phyloP scores from a whole-genome alignment of 2,113 vertebrate species.

The Vimba vimba region DNA sequence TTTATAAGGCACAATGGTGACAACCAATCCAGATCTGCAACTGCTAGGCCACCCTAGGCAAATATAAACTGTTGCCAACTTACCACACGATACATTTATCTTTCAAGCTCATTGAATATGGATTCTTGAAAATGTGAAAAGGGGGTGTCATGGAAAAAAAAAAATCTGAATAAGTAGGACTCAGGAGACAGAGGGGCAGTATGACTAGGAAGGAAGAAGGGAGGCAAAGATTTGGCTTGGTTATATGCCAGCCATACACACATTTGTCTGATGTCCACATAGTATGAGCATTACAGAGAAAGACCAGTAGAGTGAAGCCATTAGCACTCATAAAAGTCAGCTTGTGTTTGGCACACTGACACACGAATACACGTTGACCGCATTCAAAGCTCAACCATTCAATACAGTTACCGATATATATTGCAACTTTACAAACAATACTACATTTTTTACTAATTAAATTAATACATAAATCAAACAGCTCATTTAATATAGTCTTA shows the following conservation, averaged over 20 bases:
- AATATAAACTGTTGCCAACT: neutral
- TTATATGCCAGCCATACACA: constrained; percentile 40
- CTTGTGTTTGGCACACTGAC: neutral
- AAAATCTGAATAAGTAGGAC: constrained; percentile 2
- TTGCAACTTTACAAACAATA: too few species aligned
- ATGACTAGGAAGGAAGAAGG: constrained; percentile 33
- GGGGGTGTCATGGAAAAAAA: neutral
- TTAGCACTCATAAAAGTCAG: neutral
- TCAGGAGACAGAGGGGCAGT: constrained; percentile 38
- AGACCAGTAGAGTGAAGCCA: neutral
- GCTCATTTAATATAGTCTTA: neutral
- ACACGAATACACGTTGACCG: neutral
- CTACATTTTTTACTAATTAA: too few species aligned
- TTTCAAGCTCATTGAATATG: constrained; percentile 14
- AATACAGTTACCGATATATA: too few species aligned
- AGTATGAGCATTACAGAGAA: neutral
- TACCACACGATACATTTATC: neutral
- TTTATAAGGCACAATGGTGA: neutral
- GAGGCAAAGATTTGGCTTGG: constrained; percentile 49
- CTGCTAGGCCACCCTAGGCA: neutral
- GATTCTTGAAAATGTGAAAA: neutral
- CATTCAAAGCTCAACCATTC: neutral
- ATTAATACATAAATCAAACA: neutral
- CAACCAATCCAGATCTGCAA: neutral
- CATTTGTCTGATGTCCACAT: constrained; percentile 29